phyloP scores from a whole-genome alignment of 1,140 invertebrate species.

The Drosophila repletoides region DNA sequence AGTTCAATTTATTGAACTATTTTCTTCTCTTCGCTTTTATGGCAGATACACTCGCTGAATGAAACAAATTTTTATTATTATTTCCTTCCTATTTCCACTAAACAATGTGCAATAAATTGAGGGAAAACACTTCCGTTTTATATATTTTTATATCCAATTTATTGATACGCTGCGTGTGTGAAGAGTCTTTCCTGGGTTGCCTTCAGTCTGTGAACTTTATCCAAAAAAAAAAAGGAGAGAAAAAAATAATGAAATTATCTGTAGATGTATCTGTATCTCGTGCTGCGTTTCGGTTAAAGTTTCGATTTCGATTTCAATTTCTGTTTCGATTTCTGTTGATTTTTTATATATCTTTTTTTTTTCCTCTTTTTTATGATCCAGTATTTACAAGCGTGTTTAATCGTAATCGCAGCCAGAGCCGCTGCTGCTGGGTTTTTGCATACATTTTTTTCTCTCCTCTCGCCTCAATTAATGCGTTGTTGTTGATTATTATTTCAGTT shows the following conservation, averaged over 20 bases:
- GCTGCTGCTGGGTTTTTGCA: slow-evolving; percentile 21
- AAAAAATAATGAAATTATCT: slow-evolving; percentile 20
- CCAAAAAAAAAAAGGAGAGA: too few relatives aligned
- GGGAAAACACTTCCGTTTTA: slow-evolving; percentile 9
- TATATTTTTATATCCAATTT: background rate
- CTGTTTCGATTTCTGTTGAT: slow-evolving; percentile 15
- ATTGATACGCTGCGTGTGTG: background rate
- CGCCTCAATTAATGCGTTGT: slow-evolving; percentile 57
- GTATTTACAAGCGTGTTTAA: slow-evolving; percentile 78
- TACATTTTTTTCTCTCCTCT: too few relatives aligned
- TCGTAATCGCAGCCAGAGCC: slow-evolving; percentile 58
- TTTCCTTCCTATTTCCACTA: slow-evolving; percentile 17
- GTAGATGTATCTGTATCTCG: slow-evolving; percentile 8
- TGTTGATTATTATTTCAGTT: slow-evolving; percentile 56
- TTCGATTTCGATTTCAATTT: slow-evolving; percentile 14
- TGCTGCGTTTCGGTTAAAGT: slow-evolving; percentile 27
- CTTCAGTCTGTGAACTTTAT: slow-evolving; percentile 37
- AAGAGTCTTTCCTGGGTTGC: slow-evolving; percentile 63
- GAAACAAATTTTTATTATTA: background rate
- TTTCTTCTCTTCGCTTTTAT: background rate
- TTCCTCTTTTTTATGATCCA: slow-evolving; percentile 40
- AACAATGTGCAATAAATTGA: background rate
- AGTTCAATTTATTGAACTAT: too few relatives aligned
- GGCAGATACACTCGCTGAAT: background rate
- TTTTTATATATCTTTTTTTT: slow-evolving; percentile 13